Evolutionary conservation across 1,140 invertebrate genomes (phyloP).

Genomic region (Cherax quadricarinatus): DNA sequence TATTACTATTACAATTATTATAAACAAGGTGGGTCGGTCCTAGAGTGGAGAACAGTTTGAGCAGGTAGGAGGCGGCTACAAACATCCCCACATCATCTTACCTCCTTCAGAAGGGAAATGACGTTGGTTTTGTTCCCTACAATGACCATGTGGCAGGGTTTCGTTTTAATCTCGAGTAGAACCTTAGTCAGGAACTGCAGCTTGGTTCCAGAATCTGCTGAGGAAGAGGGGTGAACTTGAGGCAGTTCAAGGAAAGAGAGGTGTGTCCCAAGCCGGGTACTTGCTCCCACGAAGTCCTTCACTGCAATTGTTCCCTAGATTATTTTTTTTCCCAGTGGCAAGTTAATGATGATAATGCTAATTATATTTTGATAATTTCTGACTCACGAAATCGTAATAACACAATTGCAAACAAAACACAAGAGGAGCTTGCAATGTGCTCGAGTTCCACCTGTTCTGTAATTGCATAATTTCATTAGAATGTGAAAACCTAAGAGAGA

Average conservation of each 20-base stretch:
- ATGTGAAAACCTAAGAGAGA: no score
- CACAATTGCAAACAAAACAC: no score
- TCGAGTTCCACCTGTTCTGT: no score
- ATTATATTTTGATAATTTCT: not conserved
- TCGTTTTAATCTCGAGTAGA: not conserved
- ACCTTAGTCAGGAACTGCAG: not conserved
- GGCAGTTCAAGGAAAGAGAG: slow-evolving; percentile 5
- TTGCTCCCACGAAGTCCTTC: not conserved
- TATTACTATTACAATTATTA: no score
- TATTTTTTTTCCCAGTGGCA: not conserved
- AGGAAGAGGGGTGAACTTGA: not conserved
- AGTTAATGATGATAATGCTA: not conserved
- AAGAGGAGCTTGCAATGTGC: no score
- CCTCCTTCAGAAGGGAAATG: not conserved
- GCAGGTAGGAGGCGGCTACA: not conserved
- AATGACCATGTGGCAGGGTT: not conserved
- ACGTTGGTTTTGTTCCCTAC: not conserved
- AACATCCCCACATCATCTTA: not conserved
- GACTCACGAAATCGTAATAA: no score
- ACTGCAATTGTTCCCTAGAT: not conserved
- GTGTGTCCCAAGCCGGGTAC: not conserved
- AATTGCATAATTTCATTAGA: no score
- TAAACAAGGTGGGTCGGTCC: no score
- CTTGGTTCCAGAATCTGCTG: not conserved
- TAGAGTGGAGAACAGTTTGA: not conserved